Evolutionary conservation across 2,888 invertebrate species (phyloP), one percentile per base, ranked within the genome.

Genomic region (Cacoxenus indagator): DNA sequence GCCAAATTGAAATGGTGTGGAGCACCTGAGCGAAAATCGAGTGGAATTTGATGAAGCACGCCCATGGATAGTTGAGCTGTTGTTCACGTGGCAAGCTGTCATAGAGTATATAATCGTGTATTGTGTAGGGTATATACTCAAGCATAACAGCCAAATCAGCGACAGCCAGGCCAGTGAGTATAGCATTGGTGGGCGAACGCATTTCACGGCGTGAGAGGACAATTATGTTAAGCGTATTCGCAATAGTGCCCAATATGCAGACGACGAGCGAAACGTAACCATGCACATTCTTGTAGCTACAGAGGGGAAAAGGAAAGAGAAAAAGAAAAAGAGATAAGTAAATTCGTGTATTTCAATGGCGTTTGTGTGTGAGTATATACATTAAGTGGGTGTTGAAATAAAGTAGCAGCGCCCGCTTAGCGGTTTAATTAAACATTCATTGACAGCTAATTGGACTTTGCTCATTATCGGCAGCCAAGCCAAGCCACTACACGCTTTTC

Each of bases 131-230:
- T 73, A 98, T 94, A 87, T 97, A 98, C 81, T 96, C 96, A 80
- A 97, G 90, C 93, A 98, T 97, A 17, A 97, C 97, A n/a, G 96
- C 90, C 37, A 98, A 91, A 86, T 98, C 98, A 17, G 97, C 96
- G 8, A 97, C 93, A 0, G 98, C 98, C 31, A 96, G 90, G 4
- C 95, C 95, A 0, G 96, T 96, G 48, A 98, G 91, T 70, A 98
- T 96, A 65, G 95, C 92, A 89, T 98, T 98, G 29, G 96, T 97
- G 2, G 97, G 94, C 69, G 96, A 95, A 73, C 91, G 90, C 96
- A 98, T 97, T 87, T 97, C 96, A 31, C 94, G 92, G 14, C 96
- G 92, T 8, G 96, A 94, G 65, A 98, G 90, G 11, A 98, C 96
- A 48, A 95, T 93, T 73, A 98, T 95, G 88, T 97, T 98, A 81